Evolutionary conservation across 2,888 invertebrate species (phyloP).

Genomic region (Anagyrus pseudococci): DNA sequence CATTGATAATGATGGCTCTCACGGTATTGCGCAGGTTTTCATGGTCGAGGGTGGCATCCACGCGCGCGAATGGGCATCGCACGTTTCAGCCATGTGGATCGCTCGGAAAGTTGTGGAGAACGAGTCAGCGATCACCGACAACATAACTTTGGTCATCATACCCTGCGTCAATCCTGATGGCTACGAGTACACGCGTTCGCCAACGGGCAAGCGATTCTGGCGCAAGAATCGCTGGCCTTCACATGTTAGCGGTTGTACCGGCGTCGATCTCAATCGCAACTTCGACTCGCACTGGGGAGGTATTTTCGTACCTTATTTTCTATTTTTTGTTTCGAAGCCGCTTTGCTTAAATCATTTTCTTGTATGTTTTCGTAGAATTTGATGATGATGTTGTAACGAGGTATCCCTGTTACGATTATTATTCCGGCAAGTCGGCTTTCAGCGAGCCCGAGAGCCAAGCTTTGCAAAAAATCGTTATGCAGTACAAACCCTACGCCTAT

Average conservation of each 20-base stretch:
- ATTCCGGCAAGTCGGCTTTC: slow-evolving; percentile 67
- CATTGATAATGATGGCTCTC: no score
- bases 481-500: slow-evolving; percentile 68
- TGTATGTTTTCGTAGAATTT: slow-evolving; percentile 54
- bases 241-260: not conserved
- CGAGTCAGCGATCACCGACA: slow-evolving; percentile 59
- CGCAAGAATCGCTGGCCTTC: not conserved
- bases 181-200: slow-evolving; percentile 69
- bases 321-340: no score
- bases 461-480: slow-evolving; percentile 66
- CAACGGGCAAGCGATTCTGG: slow-evolving; percentile 47
- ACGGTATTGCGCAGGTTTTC: no score
- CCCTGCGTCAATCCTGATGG: slow-evolving; percentile 76
- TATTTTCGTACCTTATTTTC: not conserved
- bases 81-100: slow-evolving; percentile 66
- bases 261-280: not conserved
- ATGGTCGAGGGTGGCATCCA: slow-evolving; percentile 69
- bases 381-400: slow-evolving; percentile 60
- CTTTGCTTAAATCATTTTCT: no score
- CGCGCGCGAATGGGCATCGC: slow-evolving; percentile 72
- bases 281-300: not conserved
- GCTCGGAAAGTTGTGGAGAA: slow-evolving; percentile 68
- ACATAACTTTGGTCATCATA: slow-evolving; percentile 70
- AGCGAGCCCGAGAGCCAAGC: slow-evolving; percentile 71
- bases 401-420: slow-evolving; percentile 66